Evolutionary conservation across 2,797 vertebrate species (phyloP).

Genomic region (Chrysocyon brachyurus): DNA sequence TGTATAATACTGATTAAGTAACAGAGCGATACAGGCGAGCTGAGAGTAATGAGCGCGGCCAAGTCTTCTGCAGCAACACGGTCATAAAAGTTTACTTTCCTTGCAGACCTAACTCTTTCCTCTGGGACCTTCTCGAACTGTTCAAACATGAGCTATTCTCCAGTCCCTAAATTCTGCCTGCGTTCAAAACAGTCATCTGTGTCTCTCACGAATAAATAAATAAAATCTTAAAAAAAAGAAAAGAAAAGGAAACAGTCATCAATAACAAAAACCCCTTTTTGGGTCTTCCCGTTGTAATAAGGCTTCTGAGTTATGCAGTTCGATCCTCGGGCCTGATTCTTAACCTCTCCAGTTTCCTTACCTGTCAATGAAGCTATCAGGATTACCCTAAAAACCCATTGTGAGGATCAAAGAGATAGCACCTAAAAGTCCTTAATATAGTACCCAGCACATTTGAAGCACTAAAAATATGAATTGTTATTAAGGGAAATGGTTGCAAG

Average conservation of each 20-base stretch:
- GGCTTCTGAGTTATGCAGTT: background rate
- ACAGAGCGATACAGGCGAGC: constrained; percentile 42
- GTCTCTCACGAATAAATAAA: no score
- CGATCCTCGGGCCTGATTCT: background rate
- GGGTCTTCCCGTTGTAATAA: background rate
- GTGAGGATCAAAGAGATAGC: background rate
- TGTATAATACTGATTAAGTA: constrained; percentile 66
- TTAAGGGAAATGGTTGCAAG: background rate
- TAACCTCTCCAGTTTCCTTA: background rate
- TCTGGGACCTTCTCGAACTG: constrained; percentile 68
- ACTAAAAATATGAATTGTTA: background rate
- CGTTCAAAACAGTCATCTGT: constrained; percentile 14
- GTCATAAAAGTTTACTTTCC: constrained; percentile 74
- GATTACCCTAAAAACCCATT: background rate
- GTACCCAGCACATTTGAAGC: background rate
- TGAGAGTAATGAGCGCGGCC: constrained; percentile 40
- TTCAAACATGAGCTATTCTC: constrained; percentile 68
- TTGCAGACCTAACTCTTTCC: constrained; percentile 73
- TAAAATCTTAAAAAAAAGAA: no score
- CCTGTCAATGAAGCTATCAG: background rate
- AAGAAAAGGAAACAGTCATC: background rate
- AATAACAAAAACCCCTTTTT: background rate
- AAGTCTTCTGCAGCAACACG: constrained; percentile 56
- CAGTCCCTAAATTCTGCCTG: constrained; percentile 25
- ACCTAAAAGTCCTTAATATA: background rate